Percentiles rank a stretch among this genome's conserved stretches.
Conservation (phyloP, 2,797 vertebrate genomes). For the Micrastur ruficollis region DNA sequence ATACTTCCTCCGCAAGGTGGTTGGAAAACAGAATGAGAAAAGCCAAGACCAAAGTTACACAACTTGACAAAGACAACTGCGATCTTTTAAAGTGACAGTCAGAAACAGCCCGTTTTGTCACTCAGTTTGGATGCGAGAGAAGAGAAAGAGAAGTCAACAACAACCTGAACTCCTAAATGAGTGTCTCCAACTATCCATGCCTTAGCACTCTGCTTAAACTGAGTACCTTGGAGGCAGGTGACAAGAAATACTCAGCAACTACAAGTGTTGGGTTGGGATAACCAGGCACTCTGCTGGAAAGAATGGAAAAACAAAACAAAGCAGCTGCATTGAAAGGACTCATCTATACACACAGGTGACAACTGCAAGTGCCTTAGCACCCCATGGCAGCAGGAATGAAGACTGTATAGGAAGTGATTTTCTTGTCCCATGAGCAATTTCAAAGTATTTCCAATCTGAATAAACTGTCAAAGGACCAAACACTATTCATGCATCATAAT, state of each 20-base stretch:
- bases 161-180: not conserved
- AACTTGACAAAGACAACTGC: not conserved
- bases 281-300: not conserved
- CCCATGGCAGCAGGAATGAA: not conserved
- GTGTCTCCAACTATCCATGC: not conserved
- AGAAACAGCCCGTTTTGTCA: not conserved
- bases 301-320: not conserved
- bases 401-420: not conserved
- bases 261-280: not conserved
- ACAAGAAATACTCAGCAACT: not conserved
- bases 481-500: not conserved
- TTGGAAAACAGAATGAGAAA: slow-evolving; percentile 1
- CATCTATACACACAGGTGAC: not conserved
- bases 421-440: not conserved
- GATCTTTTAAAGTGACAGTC: not conserved
- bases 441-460: not conserved
- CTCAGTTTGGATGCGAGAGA: not conserved
- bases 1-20: not conserved
- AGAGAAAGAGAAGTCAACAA: not conserved
- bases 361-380: not conserved
- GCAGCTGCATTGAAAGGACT: not conserved
- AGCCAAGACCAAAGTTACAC: not conserved
- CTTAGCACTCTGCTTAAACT: not conserved
- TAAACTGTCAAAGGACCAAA: not conserved
- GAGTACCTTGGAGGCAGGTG: not conserved